Evolutionary conservation across 2,113 vertebrate species (phyloP), one percentile per base, ranked within the genome.

Genomic region (Brachirus orientalis): DNA sequence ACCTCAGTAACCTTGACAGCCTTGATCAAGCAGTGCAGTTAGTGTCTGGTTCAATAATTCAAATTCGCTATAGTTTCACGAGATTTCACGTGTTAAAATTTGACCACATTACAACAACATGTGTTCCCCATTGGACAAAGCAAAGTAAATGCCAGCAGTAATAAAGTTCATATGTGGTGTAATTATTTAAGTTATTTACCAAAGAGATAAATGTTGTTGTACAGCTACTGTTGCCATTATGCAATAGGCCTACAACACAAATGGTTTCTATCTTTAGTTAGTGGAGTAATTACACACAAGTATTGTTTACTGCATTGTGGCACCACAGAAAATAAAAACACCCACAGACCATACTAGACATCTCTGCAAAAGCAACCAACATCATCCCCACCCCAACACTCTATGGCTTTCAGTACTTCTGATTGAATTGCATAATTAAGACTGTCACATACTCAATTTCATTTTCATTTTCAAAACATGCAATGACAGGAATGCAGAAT

Each of bases 1-100:
- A 36, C 20, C 14, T 35, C 28, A 58, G 1, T 38, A 46, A 71
- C 75, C 78, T 80, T 82, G 69, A 72, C 52, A 68, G 1, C 9
- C 45, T 17, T 47, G 1, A 10, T 17, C 56, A 65, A 56, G 3
- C 11, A 45, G 46, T 4, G 14, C 14, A 53, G 5, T 41, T 40
- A 35, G 38, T 17, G n/a, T 53, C 22, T 7, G 6, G 0, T 13
- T 43, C 48, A 64, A 56, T 38, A 7, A n/a, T 54, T 10, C 58
- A 6, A 60, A 40, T 40, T 40, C 16, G n/a, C 16, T 12, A 37
- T 8, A 57, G 6, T 54, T 11, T 33, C 4, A 3, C 3, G 14
- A 41, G 19, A 12, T 55, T 11, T 37, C 18, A 6, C 8, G 8
- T 7, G 37, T 8, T 10, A 38, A 38, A 7, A 4, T 11, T 2